Evolutionary conservation across 2,888 invertebrate species (phyloP).

Genomic region (Chrysotoxum bicinctum): DNA sequence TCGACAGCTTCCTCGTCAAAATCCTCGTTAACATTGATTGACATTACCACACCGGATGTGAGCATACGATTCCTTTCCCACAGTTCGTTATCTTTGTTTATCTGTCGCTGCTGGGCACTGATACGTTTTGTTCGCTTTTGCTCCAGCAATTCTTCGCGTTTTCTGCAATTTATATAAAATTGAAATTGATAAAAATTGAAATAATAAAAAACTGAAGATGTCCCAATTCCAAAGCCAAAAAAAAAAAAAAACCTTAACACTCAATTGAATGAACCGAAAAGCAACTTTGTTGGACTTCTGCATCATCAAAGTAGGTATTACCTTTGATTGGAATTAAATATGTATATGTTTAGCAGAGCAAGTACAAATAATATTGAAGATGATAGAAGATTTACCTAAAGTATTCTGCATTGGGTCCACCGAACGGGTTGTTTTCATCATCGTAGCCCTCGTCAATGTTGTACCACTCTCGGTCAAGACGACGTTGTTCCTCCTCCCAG

Average conservation of each 20-base stretch:
- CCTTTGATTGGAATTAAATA: too few relatives aligned
- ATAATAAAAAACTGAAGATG: neutral
- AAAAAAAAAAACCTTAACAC: too few relatives aligned
- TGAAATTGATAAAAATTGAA: neutral
- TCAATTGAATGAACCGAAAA: too few relatives aligned
- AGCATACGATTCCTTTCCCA: conserved; percentile 99
- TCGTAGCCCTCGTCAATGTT: conserved; percentile 96
- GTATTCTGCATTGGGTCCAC: conserved; percentile 94
- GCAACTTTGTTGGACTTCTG: too few relatives aligned
- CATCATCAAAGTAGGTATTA: too few relatives aligned
- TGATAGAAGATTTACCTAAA: conserved; percentile 81
- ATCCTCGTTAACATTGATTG: conserved; percentile 93
- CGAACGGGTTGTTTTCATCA: conserved; percentile 96
- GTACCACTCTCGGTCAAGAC: conserved; percentile 98
- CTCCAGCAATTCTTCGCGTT: conserved; percentile 96
- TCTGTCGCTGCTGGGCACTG: conserved; percentile 97
- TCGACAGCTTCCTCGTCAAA: conserved; percentile 98
- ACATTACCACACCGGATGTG: conserved; percentile 95
- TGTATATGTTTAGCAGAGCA: too few relatives aligned
- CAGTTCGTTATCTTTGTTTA: conserved; percentile 98
- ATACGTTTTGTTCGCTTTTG: conserved; percentile 94
- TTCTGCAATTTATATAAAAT: conserved; percentile 81
- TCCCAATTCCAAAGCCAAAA: too few relatives aligned
- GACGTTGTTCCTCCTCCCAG: conserved; percentile 95
- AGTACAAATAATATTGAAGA: neutral